These are phyloP conservation scores for Sander lucioperca DNA, from an alignment of 2,113 vertebrate species.

Conservation along the genomic window DNA sequence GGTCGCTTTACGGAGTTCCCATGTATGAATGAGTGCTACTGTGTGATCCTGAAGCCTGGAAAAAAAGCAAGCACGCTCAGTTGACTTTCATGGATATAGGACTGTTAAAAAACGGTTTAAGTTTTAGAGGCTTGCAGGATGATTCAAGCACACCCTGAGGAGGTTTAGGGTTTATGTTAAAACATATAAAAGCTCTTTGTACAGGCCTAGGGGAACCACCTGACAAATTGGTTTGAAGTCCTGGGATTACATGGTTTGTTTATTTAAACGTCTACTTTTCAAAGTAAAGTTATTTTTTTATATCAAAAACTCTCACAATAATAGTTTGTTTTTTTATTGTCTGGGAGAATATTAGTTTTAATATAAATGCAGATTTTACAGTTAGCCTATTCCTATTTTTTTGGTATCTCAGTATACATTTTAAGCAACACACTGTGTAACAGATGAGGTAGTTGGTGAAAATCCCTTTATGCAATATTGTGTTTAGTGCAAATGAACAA, in stretches of 20 bases:
- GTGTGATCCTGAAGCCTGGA: slow-evolving; percentile 44
- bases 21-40: slow-evolving; percentile 65
- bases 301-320: neutral
- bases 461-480: neutral
- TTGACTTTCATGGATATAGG: slow-evolving; percentile 37
- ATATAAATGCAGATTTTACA: slow-evolving; percentile 1
- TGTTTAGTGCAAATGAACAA: neutral
- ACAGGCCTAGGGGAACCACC: neutral
- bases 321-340: neutral
- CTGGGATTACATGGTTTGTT: neutral
- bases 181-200: slow-evolving; percentile 43
- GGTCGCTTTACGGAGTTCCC: slow-evolving; percentile 22
- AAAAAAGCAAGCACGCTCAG: slow-evolving; percentile 22
- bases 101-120: slow-evolving; percentile 43
- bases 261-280: slow-evolving; percentile 19
- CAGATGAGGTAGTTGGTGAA: neutral
- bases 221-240: slow-evolving; percentile 27
- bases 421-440: neutral
- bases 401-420: neutral
- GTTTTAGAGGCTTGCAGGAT: slow-evolving; percentile 39
- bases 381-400: neutral
- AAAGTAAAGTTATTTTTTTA: slow-evolving; percentile 14
- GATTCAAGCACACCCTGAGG: slow-evolving; percentile 33
- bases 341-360: neutral
- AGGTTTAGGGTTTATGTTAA: slow-evolving; percentile 39